phyloP scores from a whole-genome alignment of 2,888 invertebrate species.

The Harpalus rubripes region DNA sequence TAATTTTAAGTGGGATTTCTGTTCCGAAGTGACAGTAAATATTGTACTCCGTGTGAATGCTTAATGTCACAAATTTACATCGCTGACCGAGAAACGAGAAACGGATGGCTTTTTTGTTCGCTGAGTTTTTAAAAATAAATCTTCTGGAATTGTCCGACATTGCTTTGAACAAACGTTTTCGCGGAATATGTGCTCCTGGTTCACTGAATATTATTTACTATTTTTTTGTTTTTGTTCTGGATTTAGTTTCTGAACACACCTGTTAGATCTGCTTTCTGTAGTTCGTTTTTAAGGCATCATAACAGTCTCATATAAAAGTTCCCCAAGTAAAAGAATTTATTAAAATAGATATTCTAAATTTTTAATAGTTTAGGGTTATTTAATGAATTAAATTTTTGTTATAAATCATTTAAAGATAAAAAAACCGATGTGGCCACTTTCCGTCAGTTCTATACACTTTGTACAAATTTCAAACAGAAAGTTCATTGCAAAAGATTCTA shows the following conservation, averaged over 20 bases:
- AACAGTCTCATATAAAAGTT: neutral
- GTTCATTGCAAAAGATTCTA: no score
- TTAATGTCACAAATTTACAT: constrained; percentile 61
- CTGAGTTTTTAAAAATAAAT: constrained; percentile 30
- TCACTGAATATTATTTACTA: constrained; percentile 20
- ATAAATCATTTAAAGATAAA: no score
- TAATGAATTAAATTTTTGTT: no score
- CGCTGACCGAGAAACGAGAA: constrained; percentile 53
- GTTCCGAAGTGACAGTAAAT: constrained; percentile 64
- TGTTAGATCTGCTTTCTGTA: no score
- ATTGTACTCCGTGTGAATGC: constrained; percentile 65
- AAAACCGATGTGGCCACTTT: no score
- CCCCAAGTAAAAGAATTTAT: no score
- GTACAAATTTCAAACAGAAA: no score
- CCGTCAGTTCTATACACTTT: no score
- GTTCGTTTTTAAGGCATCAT: neutral
- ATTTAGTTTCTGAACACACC: neutral
- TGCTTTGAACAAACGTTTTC: constrained; percentile 32
- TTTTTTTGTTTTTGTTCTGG: constrained; percentile 1
- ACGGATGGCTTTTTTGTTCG: constrained; percentile 34
- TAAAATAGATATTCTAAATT: no score
- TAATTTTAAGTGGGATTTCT: constrained; percentile 64
- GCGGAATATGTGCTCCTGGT: neutral
- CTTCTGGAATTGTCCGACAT: constrained; percentile 11
- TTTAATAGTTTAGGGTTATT: no score